Percentiles rank a stretch among this genome's conserved stretches.
phyloP scores from a whole-genome alignment of 2,888 invertebrate genomes.

The Oscheius onirici region DNA sequence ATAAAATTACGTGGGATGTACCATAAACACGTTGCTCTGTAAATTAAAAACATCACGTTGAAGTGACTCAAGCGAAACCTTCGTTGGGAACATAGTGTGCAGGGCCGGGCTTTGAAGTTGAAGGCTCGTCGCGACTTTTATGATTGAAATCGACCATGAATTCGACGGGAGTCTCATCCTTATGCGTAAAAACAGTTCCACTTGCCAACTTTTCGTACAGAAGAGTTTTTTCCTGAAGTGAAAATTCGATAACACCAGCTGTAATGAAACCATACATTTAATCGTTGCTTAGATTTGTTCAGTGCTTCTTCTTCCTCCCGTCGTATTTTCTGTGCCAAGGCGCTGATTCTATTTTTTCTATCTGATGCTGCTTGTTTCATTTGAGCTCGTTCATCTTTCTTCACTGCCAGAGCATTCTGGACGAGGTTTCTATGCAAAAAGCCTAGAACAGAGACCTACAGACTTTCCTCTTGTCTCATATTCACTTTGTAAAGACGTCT shows the following conservation, averaged over 20 bases:
- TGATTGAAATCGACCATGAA: slow-evolving; percentile 61
- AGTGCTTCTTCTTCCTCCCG: slow-evolving; percentile 52
- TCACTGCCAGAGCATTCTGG: slow-evolving; percentile 40
- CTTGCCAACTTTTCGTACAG: slow-evolving; percentile 58
- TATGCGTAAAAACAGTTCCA: slow-evolving; percentile 46
- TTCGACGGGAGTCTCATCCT: slow-evolving; percentile 56
- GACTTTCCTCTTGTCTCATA: slow-evolving; percentile 10
- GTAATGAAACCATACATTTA: slow-evolving; percentile 18
- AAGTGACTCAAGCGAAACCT: slow-evolving; percentile 32
- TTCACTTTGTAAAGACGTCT: not conserved
- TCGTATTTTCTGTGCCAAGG: slow-evolving; percentile 40
- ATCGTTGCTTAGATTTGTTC: slow-evolving; percentile 13
- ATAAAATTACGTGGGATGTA: slow-evolving; percentile 59
- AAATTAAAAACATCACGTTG: not conserved
- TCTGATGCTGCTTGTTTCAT: slow-evolving; percentile 9
- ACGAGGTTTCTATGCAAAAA: slow-evolving; percentile 7
- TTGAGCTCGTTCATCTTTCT: slow-evolving; percentile 33
- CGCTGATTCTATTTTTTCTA: slow-evolving; percentile 39
- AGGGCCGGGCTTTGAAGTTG: slow-evolving; percentile 36
- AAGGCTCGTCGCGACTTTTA: slow-evolving; percentile 46
- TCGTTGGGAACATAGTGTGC: slow-evolving; percentile 59
- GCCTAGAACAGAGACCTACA: not conserved
- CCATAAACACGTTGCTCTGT: slow-evolving; percentile 62
- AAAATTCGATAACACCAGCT: not conserved
- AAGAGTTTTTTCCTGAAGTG: slow-evolving; percentile 53